phyloP scores from a whole-genome alignment of 2,113 vertebrate genomes.

The Dipodomys merriami region DNA sequence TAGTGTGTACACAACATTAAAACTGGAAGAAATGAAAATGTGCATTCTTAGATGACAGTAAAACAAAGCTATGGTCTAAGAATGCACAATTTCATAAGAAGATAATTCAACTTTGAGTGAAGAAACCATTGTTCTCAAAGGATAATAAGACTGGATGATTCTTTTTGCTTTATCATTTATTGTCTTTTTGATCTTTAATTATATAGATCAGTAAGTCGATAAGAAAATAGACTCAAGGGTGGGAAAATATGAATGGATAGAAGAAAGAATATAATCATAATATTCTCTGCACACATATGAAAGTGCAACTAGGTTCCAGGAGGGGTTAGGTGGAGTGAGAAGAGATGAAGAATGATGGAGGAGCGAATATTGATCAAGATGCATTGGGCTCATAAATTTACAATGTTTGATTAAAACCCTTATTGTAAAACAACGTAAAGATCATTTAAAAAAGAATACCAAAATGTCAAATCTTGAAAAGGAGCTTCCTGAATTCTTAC shows the following conservation, averaged over 20 bases:
- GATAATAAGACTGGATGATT: background rate
- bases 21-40: background rate
- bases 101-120: background rate
- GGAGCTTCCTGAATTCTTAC: background rate
- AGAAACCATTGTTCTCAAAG: background rate
- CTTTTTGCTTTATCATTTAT: background rate
- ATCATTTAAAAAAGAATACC: no score
- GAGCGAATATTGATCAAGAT: no score
- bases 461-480: no score
- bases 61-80: background rate
- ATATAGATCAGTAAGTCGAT: background rate
- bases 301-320: no score
- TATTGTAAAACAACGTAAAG: no score
- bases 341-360: no score
- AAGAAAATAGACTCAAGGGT: background rate
- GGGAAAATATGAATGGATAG: no score
- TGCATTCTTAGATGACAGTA: background rate
- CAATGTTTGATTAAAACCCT: no score
- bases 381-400: no score
- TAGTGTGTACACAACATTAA: background rate
- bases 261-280: no score
- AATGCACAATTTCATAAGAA: background rate
- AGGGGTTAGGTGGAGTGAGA: no score
- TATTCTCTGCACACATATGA: no score
- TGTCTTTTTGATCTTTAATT: background rate